Conservation (phyloP, 2,888 invertebrate species). For the Trisateles emortualis region DNA sequence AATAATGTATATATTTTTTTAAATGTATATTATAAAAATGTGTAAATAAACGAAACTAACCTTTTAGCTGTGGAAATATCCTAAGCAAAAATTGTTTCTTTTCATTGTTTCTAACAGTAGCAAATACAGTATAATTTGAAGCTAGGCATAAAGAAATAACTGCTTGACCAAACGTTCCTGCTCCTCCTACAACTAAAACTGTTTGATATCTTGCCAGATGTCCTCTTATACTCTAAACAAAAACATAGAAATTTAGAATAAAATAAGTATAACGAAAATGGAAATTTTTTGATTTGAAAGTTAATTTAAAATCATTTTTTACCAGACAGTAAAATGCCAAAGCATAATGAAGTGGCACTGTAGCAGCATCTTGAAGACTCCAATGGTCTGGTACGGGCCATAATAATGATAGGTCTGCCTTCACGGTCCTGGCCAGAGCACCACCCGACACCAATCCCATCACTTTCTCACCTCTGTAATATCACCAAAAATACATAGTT, state of each 20-base stretch:
- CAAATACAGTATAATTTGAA: slow-evolving; percentile 10
- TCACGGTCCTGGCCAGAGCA: slow-evolving; percentile 85
- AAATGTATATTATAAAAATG: too few species aligned
- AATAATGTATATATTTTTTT: too few species aligned
- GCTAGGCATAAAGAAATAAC: slow-evolving; percentile 7
- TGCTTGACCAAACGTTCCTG: slow-evolving; percentile 16
- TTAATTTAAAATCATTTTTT: too few species aligned
- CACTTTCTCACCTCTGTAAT: slow-evolving; percentile 77
- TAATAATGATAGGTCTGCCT: slow-evolving; percentile 74
- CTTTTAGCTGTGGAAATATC: background rate
- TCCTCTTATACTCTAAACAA: background rate
- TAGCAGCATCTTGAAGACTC: slow-evolving; percentile 89
- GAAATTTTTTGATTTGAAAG: too few species aligned
- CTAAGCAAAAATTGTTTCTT: background rate
- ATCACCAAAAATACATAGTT: too few species aligned
- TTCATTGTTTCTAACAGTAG: slow-evolving; percentile 3
- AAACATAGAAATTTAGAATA: too few species aligned
- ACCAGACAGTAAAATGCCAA: slow-evolving; percentile 60
- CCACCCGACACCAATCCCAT: slow-evolving; percentile 87
- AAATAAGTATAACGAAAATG: too few species aligned
- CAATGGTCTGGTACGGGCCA: slow-evolving; percentile 89
- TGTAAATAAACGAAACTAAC: too few species aligned
- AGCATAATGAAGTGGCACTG: slow-evolving; percentile 89
- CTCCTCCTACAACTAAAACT: slow-evolving; percentile 57
- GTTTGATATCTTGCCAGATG: slow-evolving; percentile 56